A percentile compares a stretch with the other conserved stretches of the same genome.
Conservation (phyloP, 2,113 vertebrate species). For the Podilymbus podiceps region DNA sequence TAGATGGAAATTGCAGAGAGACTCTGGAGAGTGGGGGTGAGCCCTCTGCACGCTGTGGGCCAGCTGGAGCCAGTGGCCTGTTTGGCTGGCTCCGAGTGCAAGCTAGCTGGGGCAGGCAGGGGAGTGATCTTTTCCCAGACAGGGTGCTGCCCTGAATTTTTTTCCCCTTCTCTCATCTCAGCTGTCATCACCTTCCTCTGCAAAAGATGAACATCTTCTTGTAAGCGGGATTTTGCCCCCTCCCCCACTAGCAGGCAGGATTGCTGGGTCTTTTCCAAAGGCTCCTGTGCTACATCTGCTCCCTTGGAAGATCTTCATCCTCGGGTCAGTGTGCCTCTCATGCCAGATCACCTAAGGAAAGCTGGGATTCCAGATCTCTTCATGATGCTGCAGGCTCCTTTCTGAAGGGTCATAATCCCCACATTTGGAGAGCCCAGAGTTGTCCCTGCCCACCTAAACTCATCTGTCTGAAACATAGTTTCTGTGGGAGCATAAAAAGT, state of each 20-base stretch:
- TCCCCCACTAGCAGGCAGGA: background rate
- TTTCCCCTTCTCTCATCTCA: background rate
- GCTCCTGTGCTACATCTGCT: background rate
- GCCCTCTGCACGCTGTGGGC: background rate
- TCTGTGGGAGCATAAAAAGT: background rate
- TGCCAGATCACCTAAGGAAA: background rate
- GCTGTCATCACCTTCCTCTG: slow-evolving; percentile 34
- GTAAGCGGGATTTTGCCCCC: background rate
- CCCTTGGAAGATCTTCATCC: background rate
- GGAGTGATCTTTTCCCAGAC: background rate
- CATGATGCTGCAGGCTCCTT: background rate
- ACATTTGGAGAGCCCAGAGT: background rate
- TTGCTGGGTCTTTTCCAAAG: background rate
- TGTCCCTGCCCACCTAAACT: background rate
- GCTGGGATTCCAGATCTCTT: background rate
- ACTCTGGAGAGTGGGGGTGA: background rate
- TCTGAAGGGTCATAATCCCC: background rate
- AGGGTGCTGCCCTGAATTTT: slow-evolving; percentile 14
- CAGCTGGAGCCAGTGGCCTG: background rate
- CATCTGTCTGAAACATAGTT: background rate
- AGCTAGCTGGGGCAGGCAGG: background rate
- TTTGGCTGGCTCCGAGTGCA: background rate
- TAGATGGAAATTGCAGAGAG: background rate
- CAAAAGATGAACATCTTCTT: background rate
- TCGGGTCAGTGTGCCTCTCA: background rate